Conservation (phyloP, 1,140 invertebrate genomes). For the Homalodisca vitripennis region DNA sequence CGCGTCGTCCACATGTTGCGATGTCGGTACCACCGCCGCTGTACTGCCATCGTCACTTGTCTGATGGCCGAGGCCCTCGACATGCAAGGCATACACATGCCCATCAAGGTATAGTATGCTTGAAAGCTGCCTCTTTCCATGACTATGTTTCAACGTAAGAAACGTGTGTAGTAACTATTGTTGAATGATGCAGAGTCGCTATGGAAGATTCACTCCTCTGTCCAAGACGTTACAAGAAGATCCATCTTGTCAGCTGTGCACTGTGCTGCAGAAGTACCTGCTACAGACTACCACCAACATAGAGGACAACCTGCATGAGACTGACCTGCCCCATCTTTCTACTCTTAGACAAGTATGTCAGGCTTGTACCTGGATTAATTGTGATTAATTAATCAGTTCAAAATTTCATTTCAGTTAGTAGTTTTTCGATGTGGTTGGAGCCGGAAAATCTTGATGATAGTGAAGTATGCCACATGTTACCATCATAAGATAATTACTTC, state of each 20-base stretch:
- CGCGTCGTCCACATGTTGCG: slow-evolving; percentile 76
- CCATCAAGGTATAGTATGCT: slow-evolving; percentile 79
- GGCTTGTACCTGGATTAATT: too few relatives aligned
- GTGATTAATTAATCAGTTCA: too few relatives aligned
- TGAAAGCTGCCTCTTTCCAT: too few relatives aligned
- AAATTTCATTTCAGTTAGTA: too few relatives aligned
- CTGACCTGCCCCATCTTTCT: slow-evolving; percentile 81
- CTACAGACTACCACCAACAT: slow-evolving; percentile 71
- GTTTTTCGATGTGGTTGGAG: too few relatives aligned
- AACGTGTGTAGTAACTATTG: too few relatives aligned
- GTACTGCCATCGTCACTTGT: slow-evolving; percentile 87
- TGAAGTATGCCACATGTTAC: too few relatives aligned
- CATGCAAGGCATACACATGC: slow-evolving; percentile 75
- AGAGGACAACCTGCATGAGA: slow-evolving; percentile 79
- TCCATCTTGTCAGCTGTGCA: slow-evolving; percentile 91
- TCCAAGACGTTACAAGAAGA: slow-evolving; percentile 93
- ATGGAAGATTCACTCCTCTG: slow-evolving; percentile 82
- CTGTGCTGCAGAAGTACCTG: slow-evolving; percentile 84
- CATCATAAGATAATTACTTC: too few relatives aligned
- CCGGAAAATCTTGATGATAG: too few relatives aligned
- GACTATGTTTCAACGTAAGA: too few relatives aligned
- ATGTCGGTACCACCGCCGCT: slow-evolving; percentile 70
- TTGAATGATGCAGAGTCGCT: slow-evolving; percentile 70
- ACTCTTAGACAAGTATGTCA: slow-evolving; percentile 74
- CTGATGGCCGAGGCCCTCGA: slow-evolving; percentile 94